A percentile compares a stretch with the other conserved stretches of the same genome.
Conservation (phyloP, 2,888 invertebrate species). For the Harpalus rufipes region DNA sequence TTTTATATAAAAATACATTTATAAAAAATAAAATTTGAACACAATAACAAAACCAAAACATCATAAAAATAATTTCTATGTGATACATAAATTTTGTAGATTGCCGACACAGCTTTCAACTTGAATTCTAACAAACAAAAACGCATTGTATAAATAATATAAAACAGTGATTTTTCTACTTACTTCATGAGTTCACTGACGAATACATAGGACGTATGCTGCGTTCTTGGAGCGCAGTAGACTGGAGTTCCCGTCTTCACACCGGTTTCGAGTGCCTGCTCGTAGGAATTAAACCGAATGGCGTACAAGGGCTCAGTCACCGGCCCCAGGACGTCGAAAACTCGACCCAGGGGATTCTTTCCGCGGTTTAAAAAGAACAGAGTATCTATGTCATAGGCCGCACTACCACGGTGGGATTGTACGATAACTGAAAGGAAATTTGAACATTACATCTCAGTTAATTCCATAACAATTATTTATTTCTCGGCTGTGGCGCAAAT, state of each 20-base stretch:
- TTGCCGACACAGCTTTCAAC: conserved; percentile 46
- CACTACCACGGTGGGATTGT: conserved; percentile 84
- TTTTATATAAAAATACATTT: conserved; percentile 21
- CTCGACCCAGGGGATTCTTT: conserved; percentile 85
- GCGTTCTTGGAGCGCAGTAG: conserved; percentile 89
- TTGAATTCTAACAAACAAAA: conserved; percentile 57
- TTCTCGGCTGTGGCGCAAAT: too few relatives aligned
- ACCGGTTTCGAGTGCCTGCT: conserved; percentile 86
- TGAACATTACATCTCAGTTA: background rate
- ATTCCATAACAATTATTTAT: background rate
- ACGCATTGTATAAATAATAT: conserved; percentile 26
- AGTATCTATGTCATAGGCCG: conserved; percentile 91
- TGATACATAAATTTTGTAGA: conserved; percentile 36
- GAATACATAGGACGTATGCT: conserved; percentile 88
- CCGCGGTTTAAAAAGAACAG: conserved; percentile 91
- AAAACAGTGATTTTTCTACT: conserved; percentile 71
- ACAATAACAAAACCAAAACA: background rate
- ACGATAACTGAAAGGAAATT: conserved; percentile 84
- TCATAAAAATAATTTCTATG: background rate
- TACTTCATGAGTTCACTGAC: conserved; percentile 86
- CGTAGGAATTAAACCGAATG: conserved; percentile 90
- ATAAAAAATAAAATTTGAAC: conserved; percentile 31
- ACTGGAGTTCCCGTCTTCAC: conserved; percentile 85
- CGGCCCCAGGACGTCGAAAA: conserved; percentile 95
- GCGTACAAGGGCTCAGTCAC: conserved; percentile 92